A percentile compares a stretch with the other conserved stretches of the same genome.
Evolutionary conservation across 2,113 vertebrate genomes (phyloP).

Genomic region (Lipophrys pholis): DNA sequence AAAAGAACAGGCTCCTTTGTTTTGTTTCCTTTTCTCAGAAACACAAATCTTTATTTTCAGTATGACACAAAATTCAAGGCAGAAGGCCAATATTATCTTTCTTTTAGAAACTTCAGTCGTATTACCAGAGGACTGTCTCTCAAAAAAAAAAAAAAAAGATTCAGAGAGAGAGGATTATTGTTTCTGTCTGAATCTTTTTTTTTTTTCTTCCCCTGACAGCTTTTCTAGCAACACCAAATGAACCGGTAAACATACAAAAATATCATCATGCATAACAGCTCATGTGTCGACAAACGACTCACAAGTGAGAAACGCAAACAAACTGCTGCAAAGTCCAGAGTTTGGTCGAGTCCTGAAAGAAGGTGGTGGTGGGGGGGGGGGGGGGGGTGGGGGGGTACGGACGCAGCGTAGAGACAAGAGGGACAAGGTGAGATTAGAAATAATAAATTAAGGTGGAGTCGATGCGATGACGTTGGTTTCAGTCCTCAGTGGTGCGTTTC

Average conservation of each 20-base stretch:
- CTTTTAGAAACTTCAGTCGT: conserved; percentile 66
- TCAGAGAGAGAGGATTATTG: conserved; percentile 45
- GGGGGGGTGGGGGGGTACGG: not conserved
- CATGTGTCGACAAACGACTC: conserved; percentile 49
- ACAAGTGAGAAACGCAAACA: conserved; percentile 47
- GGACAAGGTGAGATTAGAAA: conserved; percentile 19
- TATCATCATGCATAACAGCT: conserved; percentile 79
- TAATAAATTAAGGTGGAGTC: conserved; percentile 59
- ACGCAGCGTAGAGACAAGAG: conserved; percentile 3
- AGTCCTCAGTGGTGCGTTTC: conserved; percentile 90
- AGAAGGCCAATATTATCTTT: conserved; percentile 56
- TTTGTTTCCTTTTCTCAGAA: conserved; percentile 22
- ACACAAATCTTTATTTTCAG: conserved; percentile 76
- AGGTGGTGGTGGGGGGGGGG: conserved; percentile 9
- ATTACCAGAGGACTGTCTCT: conserved; percentile 46
- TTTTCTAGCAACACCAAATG: conserved; percentile 71
- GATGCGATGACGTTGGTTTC: not conserved
- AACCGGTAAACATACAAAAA: conserved; percentile 79
- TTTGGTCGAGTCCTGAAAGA: conserved; percentile 17
- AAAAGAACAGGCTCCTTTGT: no score
- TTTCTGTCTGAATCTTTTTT: conserved; percentile 38
- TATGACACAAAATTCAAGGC: conserved; percentile 75
- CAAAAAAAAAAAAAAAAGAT: conserved; percentile 5
- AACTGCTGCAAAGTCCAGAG: conserved; percentile 37
- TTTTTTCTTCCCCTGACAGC: conserved; percentile 53